phyloP scores from a whole-genome alignment of 2,797 vertebrate genomes.

The Galagoides demidoff region DNA sequence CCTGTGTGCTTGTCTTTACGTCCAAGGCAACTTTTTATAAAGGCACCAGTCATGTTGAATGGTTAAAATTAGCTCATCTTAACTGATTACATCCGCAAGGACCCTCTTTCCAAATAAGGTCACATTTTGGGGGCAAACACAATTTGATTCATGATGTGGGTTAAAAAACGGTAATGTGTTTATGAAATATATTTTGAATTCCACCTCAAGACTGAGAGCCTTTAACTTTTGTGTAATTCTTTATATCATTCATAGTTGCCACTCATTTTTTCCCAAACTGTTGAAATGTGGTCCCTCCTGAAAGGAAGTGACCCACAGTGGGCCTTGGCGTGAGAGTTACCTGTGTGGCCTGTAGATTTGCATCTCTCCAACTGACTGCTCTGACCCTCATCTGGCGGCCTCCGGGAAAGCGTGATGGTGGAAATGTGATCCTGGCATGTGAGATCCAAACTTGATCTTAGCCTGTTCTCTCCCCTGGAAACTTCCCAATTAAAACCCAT shows the following conservation, averaged over 20 bases:
- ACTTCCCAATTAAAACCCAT: conserved; percentile 59
- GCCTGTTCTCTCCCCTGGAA: conserved; percentile 35
- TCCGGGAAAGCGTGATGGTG: not conserved
- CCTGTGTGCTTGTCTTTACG: not conserved
- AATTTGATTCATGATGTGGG: not conserved
- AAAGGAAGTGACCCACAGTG: not conserved
- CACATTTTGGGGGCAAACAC: not conserved
- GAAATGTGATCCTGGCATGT: conserved; percentile 60
- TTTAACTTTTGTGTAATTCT: conserved; percentile 5
- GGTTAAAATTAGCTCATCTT: not conserved
- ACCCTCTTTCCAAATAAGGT: conserved; percentile 1
- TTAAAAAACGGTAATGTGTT: not conserved
- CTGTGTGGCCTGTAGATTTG: conserved; percentile 44
- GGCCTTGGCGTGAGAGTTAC: not conserved
- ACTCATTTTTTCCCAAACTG: not conserved
- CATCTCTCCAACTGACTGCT: conserved; percentile 42
- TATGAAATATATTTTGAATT: conserved; percentile 16
- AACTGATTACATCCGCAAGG: not conserved
- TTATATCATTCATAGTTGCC: not conserved
- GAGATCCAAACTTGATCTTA: conserved; percentile 66
- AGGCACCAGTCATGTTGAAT: not conserved
- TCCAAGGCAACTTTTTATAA: not conserved
- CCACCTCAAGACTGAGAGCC: not conserved
- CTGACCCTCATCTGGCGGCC: not conserved
- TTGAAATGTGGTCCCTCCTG: not conserved